phyloP scores from a whole-genome alignment of 2,113 vertebrate species.

The Crotalus horridus region DNA sequence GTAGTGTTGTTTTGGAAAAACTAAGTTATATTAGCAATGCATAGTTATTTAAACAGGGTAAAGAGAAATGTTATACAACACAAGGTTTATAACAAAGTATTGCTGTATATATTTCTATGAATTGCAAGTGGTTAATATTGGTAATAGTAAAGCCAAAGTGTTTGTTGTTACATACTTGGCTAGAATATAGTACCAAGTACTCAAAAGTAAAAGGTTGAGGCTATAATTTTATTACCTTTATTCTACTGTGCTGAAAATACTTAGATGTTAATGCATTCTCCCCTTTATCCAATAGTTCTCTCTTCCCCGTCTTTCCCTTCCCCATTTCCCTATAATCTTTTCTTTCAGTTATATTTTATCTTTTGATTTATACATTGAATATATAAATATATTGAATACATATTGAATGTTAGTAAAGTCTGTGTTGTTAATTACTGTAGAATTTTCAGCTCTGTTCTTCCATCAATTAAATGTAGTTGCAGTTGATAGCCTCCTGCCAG shows the following conservation, averaged over 20 bases:
- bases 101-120: background rate
- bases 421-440: background rate
- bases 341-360: background rate
- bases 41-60: background rate
- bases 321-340: background rate
- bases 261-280: background rate
- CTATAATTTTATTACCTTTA: background rate
- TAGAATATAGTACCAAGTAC: background rate
- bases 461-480: too few species aligned
- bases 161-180: background rate
- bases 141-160: background rate
- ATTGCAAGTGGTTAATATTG: background rate
- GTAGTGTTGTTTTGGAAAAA: conserved; percentile 12
- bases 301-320: background rate
- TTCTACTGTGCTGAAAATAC: background rate
- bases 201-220: background rate
- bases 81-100: background rate
- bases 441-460: background rate
- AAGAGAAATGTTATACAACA: background rate
- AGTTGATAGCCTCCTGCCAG: too few species aligned
- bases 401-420: background rate
- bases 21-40: background rate
- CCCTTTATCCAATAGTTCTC: background rate
- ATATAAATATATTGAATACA: background rate
- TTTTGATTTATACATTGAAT: background rate